These are phyloP conservation scores for Cephus sareptanus DNA, from an alignment of 2,888 invertebrate species.

Conservation along the genomic window DNA sequence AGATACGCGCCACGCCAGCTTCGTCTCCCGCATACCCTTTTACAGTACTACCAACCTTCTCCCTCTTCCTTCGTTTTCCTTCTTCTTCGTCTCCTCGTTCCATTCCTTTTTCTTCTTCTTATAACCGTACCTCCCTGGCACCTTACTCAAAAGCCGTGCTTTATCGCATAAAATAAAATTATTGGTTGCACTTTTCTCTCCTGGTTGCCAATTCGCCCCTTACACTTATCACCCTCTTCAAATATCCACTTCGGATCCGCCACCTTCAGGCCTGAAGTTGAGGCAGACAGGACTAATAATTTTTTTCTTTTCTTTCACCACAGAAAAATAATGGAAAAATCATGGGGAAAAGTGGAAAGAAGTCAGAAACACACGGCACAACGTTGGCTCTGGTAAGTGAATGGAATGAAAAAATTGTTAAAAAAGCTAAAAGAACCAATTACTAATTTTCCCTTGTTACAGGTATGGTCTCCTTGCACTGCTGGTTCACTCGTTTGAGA, in stretches of 20 bases:
- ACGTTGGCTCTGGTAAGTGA: background rate
- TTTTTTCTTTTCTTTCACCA: background rate
- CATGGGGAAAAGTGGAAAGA: no score
- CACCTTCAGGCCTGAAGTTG: no score
- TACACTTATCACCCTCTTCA: background rate
- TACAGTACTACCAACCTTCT: conserved; percentile 3
- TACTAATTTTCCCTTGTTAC: background rate
- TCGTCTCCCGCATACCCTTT: background rate
- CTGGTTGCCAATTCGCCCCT: background rate
- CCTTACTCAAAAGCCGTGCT: conserved; percentile 45
- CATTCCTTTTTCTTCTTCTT: conserved; percentile 13
- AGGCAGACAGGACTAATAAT: background rate
- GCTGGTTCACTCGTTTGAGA: background rate
- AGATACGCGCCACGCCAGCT: conserved; percentile 47
- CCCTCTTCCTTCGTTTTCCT: conserved; percentile 12
- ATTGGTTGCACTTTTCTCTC: conserved; percentile 54
- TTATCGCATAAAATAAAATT: conserved; percentile 61
- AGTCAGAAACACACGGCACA: no score
- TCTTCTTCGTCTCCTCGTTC: conserved; percentile 2
- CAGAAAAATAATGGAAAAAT: background rate
- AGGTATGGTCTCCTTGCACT: background rate
- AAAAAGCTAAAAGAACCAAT: background rate
- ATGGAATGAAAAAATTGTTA: background rate
- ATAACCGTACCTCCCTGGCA: conserved; percentile 11
- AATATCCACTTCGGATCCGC: background rate